Conservation (phyloP, 2,113 vertebrate genomes). For the Orientallactaga bullata region DNA sequence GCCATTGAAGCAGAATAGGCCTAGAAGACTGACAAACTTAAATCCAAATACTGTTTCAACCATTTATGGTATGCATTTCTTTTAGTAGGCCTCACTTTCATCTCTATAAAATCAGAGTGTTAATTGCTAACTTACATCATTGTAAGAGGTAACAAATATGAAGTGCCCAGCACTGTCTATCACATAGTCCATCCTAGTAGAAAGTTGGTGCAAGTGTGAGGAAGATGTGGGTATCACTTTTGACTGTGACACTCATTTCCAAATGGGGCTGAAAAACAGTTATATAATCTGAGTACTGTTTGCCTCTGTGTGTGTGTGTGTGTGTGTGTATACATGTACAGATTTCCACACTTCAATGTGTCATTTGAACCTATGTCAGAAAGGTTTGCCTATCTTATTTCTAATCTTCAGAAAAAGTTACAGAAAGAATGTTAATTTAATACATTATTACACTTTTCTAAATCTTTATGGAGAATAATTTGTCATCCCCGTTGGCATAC, state of each 20-base stretch:
- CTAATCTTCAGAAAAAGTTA: slow-evolving; percentile 39
- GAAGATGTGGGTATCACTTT: not conserved
- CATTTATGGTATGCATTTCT: not conserved
- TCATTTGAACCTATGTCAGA: slow-evolving; percentile 37
- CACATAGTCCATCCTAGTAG: not conserved
- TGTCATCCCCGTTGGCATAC: slow-evolving; percentile 6
- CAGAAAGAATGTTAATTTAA: slow-evolving; percentile 9
- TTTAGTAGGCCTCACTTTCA: slow-evolving; percentile 18
- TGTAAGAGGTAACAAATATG: not conserved
- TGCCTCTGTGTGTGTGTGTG: not conserved
- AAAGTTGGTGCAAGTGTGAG: not conserved
- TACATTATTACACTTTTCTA: slow-evolving; percentile 24
- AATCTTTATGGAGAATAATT: slow-evolving; percentile 22
- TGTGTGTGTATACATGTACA: not conserved
- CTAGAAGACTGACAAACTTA: slow-evolving; percentile 29
- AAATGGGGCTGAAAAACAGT: not conserved
- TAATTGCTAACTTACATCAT: not conserved
- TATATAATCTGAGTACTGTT: not conserved
- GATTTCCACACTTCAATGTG: not conserved
- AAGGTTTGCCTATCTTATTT: slow-evolving; percentile 32
- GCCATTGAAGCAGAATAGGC: not conserved
- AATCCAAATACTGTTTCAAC: slow-evolving; percentile 37
- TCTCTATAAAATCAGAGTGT: slow-evolving; percentile 47
- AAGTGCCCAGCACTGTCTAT: not conserved
- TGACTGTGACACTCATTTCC: not conserved